phyloP scores from a whole-genome alignment of 2,797 vertebrate genomes.

The Chloroceryle inda region DNA sequence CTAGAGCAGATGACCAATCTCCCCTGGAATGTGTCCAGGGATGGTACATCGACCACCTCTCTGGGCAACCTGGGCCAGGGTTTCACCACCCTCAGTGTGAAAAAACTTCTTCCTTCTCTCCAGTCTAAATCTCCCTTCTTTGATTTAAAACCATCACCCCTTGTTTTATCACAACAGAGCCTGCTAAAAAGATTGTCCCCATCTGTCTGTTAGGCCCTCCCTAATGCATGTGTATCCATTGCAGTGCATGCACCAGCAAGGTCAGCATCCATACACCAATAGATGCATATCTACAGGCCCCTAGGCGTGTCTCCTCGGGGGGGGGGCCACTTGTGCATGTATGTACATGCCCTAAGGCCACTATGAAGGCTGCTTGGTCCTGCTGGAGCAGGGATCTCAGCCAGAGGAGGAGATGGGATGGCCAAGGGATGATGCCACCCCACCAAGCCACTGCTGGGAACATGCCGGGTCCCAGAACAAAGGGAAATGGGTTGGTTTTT shows the following conservation, averaged over 20 bases:
- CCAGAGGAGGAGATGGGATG: fast-evolving
- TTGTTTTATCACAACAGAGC: background rate
- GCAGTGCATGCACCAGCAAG: background rate
- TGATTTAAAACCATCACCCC: background rate
- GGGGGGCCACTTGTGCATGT: fast-evolving
- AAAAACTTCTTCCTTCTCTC: background rate
- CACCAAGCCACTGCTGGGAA: background rate
- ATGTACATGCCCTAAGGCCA: fast-evolving
- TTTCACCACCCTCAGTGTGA: background rate
- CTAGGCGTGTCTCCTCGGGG: fast-evolving
- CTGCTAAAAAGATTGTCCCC: background rate
- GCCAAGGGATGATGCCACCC: background rate
- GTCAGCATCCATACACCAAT: background rate
- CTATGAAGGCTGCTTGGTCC: background rate
- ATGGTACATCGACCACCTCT: background rate
- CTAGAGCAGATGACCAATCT: background rate
- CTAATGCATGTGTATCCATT: fast-evolving
- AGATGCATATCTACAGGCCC: background rate
- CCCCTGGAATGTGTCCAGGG: background rate
- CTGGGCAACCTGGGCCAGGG: background rate
- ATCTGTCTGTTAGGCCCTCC: background rate
- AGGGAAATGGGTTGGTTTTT: background rate
- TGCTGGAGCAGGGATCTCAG: background rate
- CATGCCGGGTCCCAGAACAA: background rate
- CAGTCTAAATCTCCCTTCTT: background rate